Percentiles rank a stretch among this genome's conserved stretches.
phyloP scores from a whole-genome alignment of 2,888 invertebrate species.

The Acleris sparsana region DNA sequence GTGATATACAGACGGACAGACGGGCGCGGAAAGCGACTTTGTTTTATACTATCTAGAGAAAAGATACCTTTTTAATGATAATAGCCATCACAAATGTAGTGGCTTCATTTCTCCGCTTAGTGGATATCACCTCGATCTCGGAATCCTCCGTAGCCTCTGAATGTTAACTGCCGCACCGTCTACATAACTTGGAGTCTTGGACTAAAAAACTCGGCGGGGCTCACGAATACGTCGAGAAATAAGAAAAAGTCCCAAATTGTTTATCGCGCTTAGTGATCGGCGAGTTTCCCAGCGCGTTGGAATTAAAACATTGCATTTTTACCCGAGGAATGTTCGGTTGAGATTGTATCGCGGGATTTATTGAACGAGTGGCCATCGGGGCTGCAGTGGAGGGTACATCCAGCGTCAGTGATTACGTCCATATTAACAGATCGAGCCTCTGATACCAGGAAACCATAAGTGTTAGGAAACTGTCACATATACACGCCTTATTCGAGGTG shows the following conservation, averaged over 20 bases:
- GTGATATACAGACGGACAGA: too few relatives aligned
- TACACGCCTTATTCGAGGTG: conserved; percentile 1
- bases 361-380: conserved; percentile 23
- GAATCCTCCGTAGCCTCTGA: conserved; percentile 58
- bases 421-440: conserved; percentile 17
- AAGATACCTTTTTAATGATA: conserved; percentile 11
- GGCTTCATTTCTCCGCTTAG: conserved; percentile 57
- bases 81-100: conserved; percentile 41
- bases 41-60: conserved; percentile 3
- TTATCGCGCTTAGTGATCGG: conserved; percentile 56
- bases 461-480: conserved; percentile 19
- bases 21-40: too few relatives aligned
- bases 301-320: conserved; percentile 81
- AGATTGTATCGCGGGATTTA: conserved; percentile 61
- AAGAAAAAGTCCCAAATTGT: conserved; percentile 48
- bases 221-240: conserved; percentile 42
- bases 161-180: conserved; percentile 60
- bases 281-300: conserved; percentile 58
- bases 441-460: conserved; percentile 19
- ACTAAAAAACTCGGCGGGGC: conserved; percentile 50
- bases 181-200: conserved; percentile 57
- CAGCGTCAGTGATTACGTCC: conserved; percentile 18
- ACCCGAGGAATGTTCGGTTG: conserved; percentile 40
- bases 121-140: conserved; percentile 50
- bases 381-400: conserved; percentile 24